Evolutionary conservation across 37 sponge, comb jelly and placozoan genomes (phyloP), one percentile per base, ranked within the genome.

Genomic region (Geodia barretti): DNA sequence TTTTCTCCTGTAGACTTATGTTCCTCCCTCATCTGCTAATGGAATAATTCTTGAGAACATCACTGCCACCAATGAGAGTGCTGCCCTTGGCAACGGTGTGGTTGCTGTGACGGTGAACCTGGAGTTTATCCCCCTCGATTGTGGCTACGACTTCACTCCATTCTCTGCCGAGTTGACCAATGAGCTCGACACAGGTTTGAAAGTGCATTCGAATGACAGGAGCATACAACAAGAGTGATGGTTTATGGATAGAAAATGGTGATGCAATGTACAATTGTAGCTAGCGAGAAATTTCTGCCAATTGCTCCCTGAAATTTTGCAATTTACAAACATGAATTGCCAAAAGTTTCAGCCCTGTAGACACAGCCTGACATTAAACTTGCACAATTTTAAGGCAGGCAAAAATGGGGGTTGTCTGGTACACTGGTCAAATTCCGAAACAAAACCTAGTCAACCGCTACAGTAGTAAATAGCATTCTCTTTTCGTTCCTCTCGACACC

Each of bases 1-100:
- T 28, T 3, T 59, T 19, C 39, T 43, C 38, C 34, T 23, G 8
- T 41, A 31, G 29, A 62, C 86, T 83, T 72, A 79, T 29, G 7
- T 62, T 0, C 39, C 64, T 39, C 78, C 91, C 21, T 87, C 87
- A 24, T 42, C 73, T 4, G 87, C 91, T 35, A 86, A 75, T 82
- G 91, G 87, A 0, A 68, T 81, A 0, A 41, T 74, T 26, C 69
- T 90, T 0, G 41, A 81, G 38, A 39, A 54, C 21, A 30, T 90
- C 0, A 66, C 23, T 21, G 63, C 43, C 7, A 42, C 74, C 7
- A 63, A 30, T 43, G 28, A 30, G 1, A 59, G 23, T 2, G 1
- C 14, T 40, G 34, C 32, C 23, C 29, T 37, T 1, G 64, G 3
- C 0, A 32, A 30, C 24, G 65, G 24, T 20, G 3, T 30, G 8